These are phyloP conservation scores for Thalpophila matura DNA, from an alignment of 2,888 invertebrate species.

Conservation along the genomic window DNA sequence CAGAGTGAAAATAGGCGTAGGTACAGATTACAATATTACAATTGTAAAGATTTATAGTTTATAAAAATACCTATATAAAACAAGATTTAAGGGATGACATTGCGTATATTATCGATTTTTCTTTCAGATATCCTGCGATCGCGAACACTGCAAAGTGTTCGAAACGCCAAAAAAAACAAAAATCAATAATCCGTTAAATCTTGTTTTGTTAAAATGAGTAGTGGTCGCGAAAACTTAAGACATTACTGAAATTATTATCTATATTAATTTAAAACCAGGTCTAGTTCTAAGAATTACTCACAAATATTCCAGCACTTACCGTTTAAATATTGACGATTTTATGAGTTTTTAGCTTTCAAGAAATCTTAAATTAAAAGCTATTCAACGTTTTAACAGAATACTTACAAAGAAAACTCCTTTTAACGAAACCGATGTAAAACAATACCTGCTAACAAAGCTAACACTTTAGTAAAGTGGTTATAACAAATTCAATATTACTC, in stretches of 20 bases:
- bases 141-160: no score
- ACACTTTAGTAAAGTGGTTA: slow-evolving; percentile 25
- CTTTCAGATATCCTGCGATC: no score
- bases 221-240: no score
- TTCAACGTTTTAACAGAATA: not conserved
- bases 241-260: no score
- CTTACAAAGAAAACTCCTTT: slow-evolving; percentile 4
- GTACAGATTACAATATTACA: not conserved
- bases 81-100: no score
- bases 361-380: not conserved
- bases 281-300: not conserved
- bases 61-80: no score
- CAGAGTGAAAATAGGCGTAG: not conserved
- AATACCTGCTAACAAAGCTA: slow-evolving; percentile 18
- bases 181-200: no score
- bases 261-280: not conserved
- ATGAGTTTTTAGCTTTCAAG: slow-evolving; percentile 1
- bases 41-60: not conserved
- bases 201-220: no score
- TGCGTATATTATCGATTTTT: no score
- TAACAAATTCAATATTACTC: slow-evolving; percentile 28
- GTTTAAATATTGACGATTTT: slow-evolving; percentile 8
- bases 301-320: slow-evolving; percentile 3
- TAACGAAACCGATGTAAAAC: slow-evolving; percentile 7
- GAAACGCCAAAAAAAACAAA: no score